Evolutionary conservation across 2,113 vertebrate species (phyloP).

Genomic region (Prietella phreatophila): DNA sequence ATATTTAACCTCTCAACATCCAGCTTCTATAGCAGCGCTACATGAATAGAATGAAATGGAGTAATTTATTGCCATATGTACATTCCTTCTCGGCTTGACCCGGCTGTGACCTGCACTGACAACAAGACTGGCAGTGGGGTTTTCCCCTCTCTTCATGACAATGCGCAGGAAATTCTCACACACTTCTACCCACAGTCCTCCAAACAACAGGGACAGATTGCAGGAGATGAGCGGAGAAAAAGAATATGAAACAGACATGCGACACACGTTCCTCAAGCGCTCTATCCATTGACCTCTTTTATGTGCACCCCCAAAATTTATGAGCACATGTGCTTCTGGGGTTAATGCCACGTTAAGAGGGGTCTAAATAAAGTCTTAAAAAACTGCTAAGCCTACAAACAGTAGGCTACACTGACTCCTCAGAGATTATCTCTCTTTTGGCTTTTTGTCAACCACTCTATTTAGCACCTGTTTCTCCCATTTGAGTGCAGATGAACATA

Average conservation of each 20-base stretch:
- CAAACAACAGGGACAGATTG: slow-evolving; percentile 9
- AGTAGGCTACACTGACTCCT: slow-evolving; percentile 15
- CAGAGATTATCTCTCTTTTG: slow-evolving; percentile 21
- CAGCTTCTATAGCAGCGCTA: slow-evolving; percentile 8
- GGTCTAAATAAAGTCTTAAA: slow-evolving; percentile 21
- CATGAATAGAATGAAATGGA: background rate
- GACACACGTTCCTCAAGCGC: slow-evolving; percentile 1
- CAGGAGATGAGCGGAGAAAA: background rate
- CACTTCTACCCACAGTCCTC: background rate
- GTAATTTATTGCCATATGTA: background rate
- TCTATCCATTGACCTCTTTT: background rate
- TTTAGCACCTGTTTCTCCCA: slow-evolving; percentile 22
- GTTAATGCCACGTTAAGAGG: background rate
- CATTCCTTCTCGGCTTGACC: background rate
- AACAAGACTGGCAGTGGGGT: background rate
- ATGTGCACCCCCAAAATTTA: slow-evolving; percentile 15
- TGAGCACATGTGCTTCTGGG: background rate
- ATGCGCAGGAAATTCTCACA: slow-evolving; percentile 35
- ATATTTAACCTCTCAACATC: slow-evolving; percentile 16
- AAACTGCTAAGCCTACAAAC: background rate
- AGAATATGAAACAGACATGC: slow-evolving; percentile 17
- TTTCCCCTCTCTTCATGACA: background rate
- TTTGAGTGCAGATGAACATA: slow-evolving; percentile 12
- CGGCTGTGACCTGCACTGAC: background rate
- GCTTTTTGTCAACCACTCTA: slow-evolving; percentile 26